phyloP scores from a whole-genome alignment of 2,888 invertebrate genomes.

The Tipula lateralis region DNA sequence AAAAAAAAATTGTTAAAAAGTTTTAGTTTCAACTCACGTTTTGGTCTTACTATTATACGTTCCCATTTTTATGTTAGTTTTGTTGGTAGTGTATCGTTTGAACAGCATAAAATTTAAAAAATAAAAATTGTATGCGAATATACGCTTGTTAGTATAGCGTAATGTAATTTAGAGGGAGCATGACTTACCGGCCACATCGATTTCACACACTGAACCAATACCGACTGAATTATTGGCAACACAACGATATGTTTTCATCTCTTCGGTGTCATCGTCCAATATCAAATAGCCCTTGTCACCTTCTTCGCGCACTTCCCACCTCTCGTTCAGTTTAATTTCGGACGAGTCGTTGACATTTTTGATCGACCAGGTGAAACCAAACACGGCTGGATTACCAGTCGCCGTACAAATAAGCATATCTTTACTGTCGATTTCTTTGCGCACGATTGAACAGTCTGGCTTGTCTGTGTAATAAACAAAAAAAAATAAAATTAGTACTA shows the following conservation, averaged over 20 bases:
- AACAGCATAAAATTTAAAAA: slow-evolving; percentile 20
- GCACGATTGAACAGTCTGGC: slow-evolving; percentile 77
- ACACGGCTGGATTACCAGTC: slow-evolving; percentile 70
- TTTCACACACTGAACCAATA: slow-evolving; percentile 57
- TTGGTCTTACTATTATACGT: slow-evolving; percentile 36
- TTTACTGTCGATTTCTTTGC: slow-evolving; percentile 65
- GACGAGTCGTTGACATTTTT: slow-evolving; percentile 78
- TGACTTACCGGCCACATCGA: slow-evolving; percentile 61
- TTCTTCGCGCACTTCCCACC: slow-evolving; percentile 49
- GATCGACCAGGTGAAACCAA: slow-evolving; percentile 75
- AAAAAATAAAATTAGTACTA: slow-evolving; percentile 27
- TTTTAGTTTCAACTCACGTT: slow-evolving; percentile 36
- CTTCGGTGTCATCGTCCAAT: slow-evolving; percentile 57
- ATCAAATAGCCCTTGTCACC: slow-evolving; percentile 54
- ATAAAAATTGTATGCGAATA: not conserved
- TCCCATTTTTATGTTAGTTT: not conserved
- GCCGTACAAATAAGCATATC: slow-evolving; percentile 77
- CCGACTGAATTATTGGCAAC: slow-evolving; percentile 81
- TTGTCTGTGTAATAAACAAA: slow-evolving; percentile 56
- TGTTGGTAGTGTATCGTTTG: not conserved
- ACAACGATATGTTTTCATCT: slow-evolving; percentile 75
- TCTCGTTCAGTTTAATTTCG: slow-evolving; percentile 48
- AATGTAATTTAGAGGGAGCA: not conserved
- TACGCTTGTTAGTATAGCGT: not conserved
- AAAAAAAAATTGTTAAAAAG: not conserved